Evolutionary conservation across 30 jellyfish, hydroid and myxozoan genomes (phyloP).

Genomic region (Nemopilema nomurai): DNA sequence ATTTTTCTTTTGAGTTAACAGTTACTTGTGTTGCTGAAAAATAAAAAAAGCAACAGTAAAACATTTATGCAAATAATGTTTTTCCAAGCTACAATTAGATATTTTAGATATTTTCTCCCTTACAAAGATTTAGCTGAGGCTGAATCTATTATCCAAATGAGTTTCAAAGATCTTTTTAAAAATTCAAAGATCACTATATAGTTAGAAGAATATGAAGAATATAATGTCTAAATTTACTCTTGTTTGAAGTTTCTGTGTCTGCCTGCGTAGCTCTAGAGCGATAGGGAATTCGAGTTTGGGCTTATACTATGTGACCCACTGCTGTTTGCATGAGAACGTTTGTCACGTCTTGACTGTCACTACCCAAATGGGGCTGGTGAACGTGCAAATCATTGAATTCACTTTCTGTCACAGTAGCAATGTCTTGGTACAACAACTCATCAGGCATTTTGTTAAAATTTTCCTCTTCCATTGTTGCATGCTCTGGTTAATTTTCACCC

Average conservation of each 20-base stretch:
- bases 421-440: not conserved
- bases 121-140: not conserved
- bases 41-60: not conserved
- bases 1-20: not conserved
- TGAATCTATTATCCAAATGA: not conserved
- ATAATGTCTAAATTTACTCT: not conserved
- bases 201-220: not conserved
- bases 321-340: not conserved
- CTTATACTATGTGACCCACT: not conserved
- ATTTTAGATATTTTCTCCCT: not conserved
- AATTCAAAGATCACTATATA: not conserved
- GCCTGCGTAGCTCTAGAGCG: slow-evolving; percentile 16
- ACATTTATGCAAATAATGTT: not conserved
- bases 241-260: not conserved
- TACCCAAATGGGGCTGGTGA: not conserved
- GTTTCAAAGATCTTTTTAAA: not conserved
- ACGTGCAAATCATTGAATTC: not conserved
- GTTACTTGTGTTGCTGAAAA: slow-evolving; percentile 3
- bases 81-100: not conserved
- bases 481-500: not conserved
- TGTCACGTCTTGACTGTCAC: not conserved
- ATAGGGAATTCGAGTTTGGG: slow-evolving; percentile 9
- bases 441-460: not conserved
- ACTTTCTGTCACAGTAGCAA: not conserved
- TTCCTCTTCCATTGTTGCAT: not conserved